These are phyloP conservation scores for Epizoanthus illoricatus DNA, from an alignment of 92 coral and sea anemone genomes.

Conservation along the genomic window DNA sequence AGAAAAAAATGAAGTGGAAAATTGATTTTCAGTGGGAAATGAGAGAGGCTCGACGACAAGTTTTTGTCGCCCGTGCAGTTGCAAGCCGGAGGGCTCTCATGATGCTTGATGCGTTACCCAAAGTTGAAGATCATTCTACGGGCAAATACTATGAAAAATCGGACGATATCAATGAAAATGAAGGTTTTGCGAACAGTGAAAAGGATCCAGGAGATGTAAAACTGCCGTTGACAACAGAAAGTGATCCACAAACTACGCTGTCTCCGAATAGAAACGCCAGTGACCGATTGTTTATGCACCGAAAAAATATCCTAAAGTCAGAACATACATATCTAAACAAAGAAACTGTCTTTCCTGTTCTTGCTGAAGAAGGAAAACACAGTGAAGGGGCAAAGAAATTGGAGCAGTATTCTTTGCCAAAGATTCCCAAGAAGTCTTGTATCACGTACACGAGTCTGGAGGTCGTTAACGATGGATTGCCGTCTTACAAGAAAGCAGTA, in stretches of 20 bases:
- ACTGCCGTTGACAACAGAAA: neutral
- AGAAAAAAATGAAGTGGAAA: constrained; percentile 26
- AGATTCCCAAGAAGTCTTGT: neutral
- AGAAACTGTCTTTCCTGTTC: neutral
- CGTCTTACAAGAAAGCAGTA: neutral
- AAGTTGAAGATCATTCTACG: neutral
- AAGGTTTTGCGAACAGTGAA: neutral
- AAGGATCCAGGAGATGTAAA: neutral
- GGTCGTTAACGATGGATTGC: constrained; percentile 2
- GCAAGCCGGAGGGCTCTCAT: neutral
- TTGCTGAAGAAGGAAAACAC: neutral
- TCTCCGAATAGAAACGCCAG: neutral
- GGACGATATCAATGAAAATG: neutral
- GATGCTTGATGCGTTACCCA: neutral
- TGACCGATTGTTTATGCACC: constrained; percentile 1
- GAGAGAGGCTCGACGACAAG: constrained; percentile 16
- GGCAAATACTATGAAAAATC: neutral
- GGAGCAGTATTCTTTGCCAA: neutral
- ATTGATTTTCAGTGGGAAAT: constrained; percentile 12
- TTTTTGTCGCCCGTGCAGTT: constrained; percentile 12
- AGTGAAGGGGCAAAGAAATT: neutral
- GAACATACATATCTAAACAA: neutral
- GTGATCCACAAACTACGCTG: neutral
- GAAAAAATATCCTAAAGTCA: neutral
- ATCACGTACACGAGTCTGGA: constrained; percentile 4